A percentile compares a stretch with the other conserved stretches of the same genome.
These are phyloP conservation scores for Ellobius talpinus DNA, from an alignment of 2,113 vertebrate species.

Conservation along the genomic window DNA sequence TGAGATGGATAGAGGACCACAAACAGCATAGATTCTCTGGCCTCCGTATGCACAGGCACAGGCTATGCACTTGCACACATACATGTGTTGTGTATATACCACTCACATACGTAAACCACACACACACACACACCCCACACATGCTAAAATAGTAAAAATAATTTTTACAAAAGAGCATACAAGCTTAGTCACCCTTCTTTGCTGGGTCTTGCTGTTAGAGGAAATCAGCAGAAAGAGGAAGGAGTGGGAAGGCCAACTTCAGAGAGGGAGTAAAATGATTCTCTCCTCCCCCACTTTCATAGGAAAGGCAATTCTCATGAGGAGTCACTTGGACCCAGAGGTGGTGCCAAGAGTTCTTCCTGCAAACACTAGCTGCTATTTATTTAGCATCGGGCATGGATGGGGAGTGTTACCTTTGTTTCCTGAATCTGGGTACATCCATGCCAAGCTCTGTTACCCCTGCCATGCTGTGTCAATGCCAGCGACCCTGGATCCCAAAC, in stretches of 20 bases:
- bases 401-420: neutral
- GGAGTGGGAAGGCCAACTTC: neutral
- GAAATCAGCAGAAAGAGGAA: neutral
- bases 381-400: neutral
- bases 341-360: constrained; percentile 27
- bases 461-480: neutral
- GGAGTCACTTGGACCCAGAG: neutral
- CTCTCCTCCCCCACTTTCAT: constrained; percentile 7
- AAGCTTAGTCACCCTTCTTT: neutral
- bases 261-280: neutral
- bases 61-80: neutral
- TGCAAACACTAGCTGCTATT: constrained; percentile 18
- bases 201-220: neutral
- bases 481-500: neutral
- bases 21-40: neutral
- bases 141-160: neutral
- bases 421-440: neutral
- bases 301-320: constrained; percentile 1
- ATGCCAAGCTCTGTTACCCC: neutral
- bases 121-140: neutral
- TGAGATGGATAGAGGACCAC: neutral
- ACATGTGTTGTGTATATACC: too few relatives aligned
- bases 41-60: neutral
- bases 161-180: neutral
- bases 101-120: neutral